Conservation (phyloP, 2,797 vertebrate species). For the Acanthornis magna region DNA sequence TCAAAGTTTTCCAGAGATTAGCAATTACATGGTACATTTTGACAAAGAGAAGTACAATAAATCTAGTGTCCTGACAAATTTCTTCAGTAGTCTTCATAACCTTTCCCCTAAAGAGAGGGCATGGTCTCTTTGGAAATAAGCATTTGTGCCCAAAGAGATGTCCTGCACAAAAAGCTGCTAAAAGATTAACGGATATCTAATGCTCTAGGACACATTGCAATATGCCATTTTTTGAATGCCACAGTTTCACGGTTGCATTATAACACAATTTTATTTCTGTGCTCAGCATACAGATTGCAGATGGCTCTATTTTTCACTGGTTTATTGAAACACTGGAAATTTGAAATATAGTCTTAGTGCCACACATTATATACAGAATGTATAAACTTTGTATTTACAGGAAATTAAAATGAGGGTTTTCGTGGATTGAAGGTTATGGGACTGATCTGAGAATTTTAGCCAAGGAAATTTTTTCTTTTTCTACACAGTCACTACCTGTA, state of each 20-base stretch:
- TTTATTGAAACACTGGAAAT: slow-evolving; percentile 12
- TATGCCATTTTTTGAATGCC: slow-evolving; percentile 66
- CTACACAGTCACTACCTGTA: not conserved
- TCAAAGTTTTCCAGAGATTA: slow-evolving; percentile 78
- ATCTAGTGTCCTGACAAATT: slow-evolving; percentile 68
- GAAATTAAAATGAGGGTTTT: not conserved
- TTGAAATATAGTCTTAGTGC: not conserved
- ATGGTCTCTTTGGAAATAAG: slow-evolving; percentile 48
- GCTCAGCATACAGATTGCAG: not conserved
- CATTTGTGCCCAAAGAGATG: slow-evolving; percentile 43
- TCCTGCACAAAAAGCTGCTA: slow-evolving; percentile 61
- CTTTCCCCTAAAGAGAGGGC: slow-evolving; percentile 27
- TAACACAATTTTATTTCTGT: slow-evolving; percentile 43
- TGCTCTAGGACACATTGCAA: slow-evolving; percentile 46
- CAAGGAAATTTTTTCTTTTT: not conserved
- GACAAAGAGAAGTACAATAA: slow-evolving; percentile 67
- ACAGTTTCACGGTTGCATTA: slow-evolving; percentile 56
- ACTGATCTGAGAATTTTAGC: not conserved
- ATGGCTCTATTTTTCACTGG: slow-evolving; percentile 3
- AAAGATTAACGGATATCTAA: slow-evolving; percentile 64
- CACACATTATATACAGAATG: not conserved
- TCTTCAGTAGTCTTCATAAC: slow-evolving; percentile 59
- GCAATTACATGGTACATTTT: slow-evolving; percentile 71
- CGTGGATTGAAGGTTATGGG: not conserved
- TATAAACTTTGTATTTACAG: not conserved